Evolutionary conservation across 1,140 invertebrate species (phyloP).

Genomic region (Drosophila teissieri): DNA sequence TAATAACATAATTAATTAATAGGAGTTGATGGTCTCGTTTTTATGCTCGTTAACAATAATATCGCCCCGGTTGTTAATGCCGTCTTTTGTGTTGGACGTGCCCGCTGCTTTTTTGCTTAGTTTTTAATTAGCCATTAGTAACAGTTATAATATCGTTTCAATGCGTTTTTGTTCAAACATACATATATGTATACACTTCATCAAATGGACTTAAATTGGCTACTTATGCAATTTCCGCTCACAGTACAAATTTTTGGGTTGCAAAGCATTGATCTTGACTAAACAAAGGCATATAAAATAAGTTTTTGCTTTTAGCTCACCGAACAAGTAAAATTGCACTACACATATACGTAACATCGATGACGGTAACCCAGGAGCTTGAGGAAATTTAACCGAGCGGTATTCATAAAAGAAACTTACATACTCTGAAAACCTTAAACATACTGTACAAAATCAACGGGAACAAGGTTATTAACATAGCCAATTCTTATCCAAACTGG

Average conservation of each 20-base stretch:
- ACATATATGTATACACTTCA: constrained; percentile 8
- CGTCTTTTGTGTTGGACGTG: constrained; percentile 15
- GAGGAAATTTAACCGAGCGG: constrained; percentile 8
- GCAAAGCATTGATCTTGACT: constrained; percentile 27
- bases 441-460: constrained; percentile 60
- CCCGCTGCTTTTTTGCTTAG: constrained; percentile 24
- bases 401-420: constrained; percentile 22
- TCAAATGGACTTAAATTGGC: constrained; percentile 52
- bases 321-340: constrained; percentile 10
- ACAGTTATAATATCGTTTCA: constrained; percentile 69
- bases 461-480: constrained; percentile 47
- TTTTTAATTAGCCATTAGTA: constrained; percentile 74
- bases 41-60: constrained; percentile 18
- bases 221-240: constrained; percentile 60
- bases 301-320: constrained; percentile 15
- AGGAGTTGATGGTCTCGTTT: constrained; percentile 17
- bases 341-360: constrained; percentile 12
- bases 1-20: constrained; percentile 77
- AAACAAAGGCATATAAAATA: constrained; percentile 20
- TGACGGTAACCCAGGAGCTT: constrained; percentile 1
- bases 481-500: constrained; percentile 37
- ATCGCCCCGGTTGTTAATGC: constrained; percentile 1
- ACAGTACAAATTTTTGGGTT: constrained; percentile 6
- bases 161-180: constrained; percentile 9
- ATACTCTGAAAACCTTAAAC: constrained; percentile 46